These are phyloP conservation scores for Pomatorhinus ruficollis DNA, from an alignment of 2,113 vertebrate species.

Conservation along the genomic window DNA sequence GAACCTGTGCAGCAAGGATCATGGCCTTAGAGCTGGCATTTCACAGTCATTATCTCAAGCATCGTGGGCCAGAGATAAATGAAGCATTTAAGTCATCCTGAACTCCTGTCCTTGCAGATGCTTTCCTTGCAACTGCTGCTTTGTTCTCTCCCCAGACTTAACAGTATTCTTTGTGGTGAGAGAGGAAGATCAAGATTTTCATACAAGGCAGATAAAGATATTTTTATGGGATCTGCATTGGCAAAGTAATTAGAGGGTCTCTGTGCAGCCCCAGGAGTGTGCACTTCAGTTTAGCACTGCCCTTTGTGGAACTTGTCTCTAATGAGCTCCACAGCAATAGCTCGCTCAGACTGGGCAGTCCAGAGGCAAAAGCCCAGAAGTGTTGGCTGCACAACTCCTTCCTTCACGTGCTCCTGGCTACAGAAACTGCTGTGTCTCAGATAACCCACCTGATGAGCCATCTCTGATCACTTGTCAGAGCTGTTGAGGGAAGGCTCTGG, in stretches of 20 bases:
- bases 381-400: not conserved
- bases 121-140: not conserved
- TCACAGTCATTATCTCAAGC: not conserved
- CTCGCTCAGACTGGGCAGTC: not conserved
- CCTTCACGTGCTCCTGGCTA: not conserved
- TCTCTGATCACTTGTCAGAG: not conserved
- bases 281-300: not conserved
- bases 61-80: not conserved
- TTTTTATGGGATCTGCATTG: not conserved
- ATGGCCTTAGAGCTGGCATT: not conserved
- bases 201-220: not conserved
- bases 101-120: not conserved
- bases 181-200: not conserved
- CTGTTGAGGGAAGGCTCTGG: not conserved
- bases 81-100: not conserved
- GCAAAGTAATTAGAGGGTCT: not conserved
- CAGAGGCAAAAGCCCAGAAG: not conserved
- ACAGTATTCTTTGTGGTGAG: not conserved
- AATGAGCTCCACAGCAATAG: not conserved
- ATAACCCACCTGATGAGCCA: not conserved
- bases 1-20: not conserved
- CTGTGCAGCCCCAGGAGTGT: not conserved
- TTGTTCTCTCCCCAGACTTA: not conserved
- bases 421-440: not conserved
- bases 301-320: not conserved